Evolutionary conservation across 2,113 vertebrate genomes (phyloP).

Genomic region (Entomyzon cyanotis): DNA sequence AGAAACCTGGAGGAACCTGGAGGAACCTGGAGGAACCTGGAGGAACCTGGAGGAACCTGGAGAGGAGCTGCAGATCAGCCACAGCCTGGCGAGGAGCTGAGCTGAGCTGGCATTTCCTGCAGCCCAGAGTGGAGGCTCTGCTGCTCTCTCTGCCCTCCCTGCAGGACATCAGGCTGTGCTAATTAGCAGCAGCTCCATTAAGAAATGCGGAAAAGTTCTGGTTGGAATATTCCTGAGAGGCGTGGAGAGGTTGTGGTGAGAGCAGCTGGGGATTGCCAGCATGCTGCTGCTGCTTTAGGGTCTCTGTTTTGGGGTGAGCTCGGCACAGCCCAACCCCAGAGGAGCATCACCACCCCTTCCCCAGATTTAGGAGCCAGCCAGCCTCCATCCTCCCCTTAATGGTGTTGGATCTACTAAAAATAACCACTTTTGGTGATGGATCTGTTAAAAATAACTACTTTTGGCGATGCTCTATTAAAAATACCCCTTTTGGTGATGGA

Average conservation of each 20-base stretch:
- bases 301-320: not conserved
- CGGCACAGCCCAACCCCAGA: fast-evolving
- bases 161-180: not conserved
- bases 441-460: no score
- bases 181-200: not conserved
- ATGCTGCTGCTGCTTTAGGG: no score
- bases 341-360: not conserved
- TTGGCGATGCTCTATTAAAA: no score
- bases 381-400: not conserved
- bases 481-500: not conserved
- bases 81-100: not conserved
- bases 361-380: not conserved
- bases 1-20: no score
- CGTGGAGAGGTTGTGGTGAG: not conserved
- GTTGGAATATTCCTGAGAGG: not conserved
- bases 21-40: no score
- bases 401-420: no score
- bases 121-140: not conserved
- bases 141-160: not conserved
- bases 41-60: not conserved
- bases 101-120: not conserved
- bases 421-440: no score
- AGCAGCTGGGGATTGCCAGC: not conserved
- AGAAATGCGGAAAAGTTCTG: not conserved
- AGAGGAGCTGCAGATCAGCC: not conserved